Evolutionary conservation across 2,797 vertebrate genomes (phyloP).

Genomic region (Sphaeramia orbicularis): DNA sequence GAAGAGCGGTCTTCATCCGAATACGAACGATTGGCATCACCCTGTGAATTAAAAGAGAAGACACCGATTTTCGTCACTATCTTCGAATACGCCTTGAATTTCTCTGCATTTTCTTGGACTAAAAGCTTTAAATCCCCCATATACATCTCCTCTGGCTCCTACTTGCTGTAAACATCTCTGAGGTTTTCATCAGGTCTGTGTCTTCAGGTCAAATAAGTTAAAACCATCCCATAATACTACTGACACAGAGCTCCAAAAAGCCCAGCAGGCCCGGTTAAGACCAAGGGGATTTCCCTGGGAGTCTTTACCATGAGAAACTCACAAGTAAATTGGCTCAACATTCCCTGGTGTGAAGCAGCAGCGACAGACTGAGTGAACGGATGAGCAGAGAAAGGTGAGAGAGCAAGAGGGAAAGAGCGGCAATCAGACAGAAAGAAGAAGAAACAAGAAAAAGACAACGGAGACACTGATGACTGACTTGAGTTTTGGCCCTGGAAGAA

Average conservation of each 20-base stretch:
- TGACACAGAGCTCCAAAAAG: slow-evolving; percentile 17
- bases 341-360: neutral
- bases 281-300: neutral
- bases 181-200: slow-evolving; percentile 15
- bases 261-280: neutral
- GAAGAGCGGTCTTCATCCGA: slow-evolving; percentile 95
- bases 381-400: slow-evolving; percentile 1
- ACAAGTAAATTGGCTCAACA: slow-evolving; percentile 43
- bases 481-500: slow-evolving; percentile 35
- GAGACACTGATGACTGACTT: slow-evolving; percentile 22
- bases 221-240: neutral
- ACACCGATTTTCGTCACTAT: neutral
- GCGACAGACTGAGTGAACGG: neutral
- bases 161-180: too few relatives aligned
- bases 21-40: slow-evolving; percentile 94
- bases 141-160: too few relatives aligned
- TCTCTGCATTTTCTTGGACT: neutral
- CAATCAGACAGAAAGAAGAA: neutral
- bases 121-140: neutral
- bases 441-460: neutral
- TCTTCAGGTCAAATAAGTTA: slow-evolving; percentile 27
- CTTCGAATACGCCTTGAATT: neutral
- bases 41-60: slow-evolving; percentile 77
- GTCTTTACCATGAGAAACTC: neutral
- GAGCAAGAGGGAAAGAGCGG: neutral